These are phyloP conservation scores for Aptenodytes patagonicus DNA, from an alignment of 2,113 vertebrate species.

Conservation along the genomic window DNA sequence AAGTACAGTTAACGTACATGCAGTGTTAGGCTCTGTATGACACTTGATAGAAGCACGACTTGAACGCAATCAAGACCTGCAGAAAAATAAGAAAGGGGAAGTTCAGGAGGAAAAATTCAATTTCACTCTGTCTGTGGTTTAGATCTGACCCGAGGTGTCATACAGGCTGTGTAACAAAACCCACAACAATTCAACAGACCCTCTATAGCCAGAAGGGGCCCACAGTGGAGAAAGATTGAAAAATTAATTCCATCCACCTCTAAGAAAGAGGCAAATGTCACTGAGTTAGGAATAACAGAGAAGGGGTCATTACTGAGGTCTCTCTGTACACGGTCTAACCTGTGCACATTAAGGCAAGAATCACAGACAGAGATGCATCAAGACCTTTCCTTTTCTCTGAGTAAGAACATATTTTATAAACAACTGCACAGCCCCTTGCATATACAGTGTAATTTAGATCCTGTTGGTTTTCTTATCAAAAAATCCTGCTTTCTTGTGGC, in stretches of 20 bases:
- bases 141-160: slow-evolving; percentile 22
- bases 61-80: neutral
- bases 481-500: neutral
- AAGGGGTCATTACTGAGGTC: neutral
- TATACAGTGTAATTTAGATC: neutral
- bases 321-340: fast-evolving
- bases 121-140: neutral
- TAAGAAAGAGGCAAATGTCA: slow-evolving; percentile 8
- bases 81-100: neutral
- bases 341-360: neutral
- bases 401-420: neutral
- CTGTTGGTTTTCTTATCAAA: neutral
- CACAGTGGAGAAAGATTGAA: neutral
- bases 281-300: neutral
- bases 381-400: neutral
- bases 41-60: neutral
- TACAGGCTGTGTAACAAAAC: neutral
- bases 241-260: neutral
- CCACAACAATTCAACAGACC: neutral
- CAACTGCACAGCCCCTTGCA: neutral
- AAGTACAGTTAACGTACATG: neutral
- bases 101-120: slow-evolving; percentile 18
- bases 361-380: neutral
- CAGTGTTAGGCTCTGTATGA: neutral
- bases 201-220: neutral